These are phyloP conservation scores for Calephelis virginiensis DNA, from an alignment of 1,140 invertebrate genomes.

Conservation along the genomic window DNA sequence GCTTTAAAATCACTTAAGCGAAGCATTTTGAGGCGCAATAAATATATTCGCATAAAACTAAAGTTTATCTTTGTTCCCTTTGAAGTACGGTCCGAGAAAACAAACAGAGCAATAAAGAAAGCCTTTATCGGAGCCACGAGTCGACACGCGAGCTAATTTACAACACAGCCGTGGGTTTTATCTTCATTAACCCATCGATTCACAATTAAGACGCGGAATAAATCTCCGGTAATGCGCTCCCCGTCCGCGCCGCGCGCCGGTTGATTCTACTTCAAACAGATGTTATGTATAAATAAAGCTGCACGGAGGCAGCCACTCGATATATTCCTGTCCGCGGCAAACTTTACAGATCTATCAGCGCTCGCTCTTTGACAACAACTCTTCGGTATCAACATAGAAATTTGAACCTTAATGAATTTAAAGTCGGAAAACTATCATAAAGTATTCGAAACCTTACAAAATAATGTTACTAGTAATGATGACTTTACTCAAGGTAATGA, in stretches of 20 bases:
- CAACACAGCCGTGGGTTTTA: conserved; percentile 76
- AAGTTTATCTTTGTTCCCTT: conserved; percentile 74
- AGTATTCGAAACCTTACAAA: not conserved
- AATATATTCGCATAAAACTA: conserved; percentile 73
- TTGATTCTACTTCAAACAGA: conserved; percentile 76
- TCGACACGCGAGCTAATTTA: conserved; percentile 78
- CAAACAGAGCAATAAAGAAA: conserved; percentile 78
- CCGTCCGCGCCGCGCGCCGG: conserved; percentile 60
- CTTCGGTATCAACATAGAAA: conserved; percentile 36
- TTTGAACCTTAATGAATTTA: conserved; percentile 44
- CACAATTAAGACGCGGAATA: conserved; percentile 78
- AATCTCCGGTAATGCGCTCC: conserved; percentile 75
- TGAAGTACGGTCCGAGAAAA: conserved; percentile 76
- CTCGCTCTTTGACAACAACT: conserved; percentile 52
- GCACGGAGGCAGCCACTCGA: conserved; percentile 75
- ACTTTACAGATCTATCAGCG: conserved; percentile 75
- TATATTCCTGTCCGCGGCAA: conserved; percentile 77
- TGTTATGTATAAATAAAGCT: conserved; percentile 78
- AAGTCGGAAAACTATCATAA: conserved; percentile 4
- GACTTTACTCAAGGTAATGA: not conserved
- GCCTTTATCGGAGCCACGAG: conserved; percentile 75
- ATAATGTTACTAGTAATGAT: not conserved
- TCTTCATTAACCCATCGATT: conserved; percentile 79
- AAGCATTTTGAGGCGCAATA: conserved; percentile 58
- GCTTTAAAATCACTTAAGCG: conserved; percentile 47